Conservation (phyloP, 30 jellyfish, hydroid and myxozoan species). For the Hydractinia symbiolongicarpus region DNA sequence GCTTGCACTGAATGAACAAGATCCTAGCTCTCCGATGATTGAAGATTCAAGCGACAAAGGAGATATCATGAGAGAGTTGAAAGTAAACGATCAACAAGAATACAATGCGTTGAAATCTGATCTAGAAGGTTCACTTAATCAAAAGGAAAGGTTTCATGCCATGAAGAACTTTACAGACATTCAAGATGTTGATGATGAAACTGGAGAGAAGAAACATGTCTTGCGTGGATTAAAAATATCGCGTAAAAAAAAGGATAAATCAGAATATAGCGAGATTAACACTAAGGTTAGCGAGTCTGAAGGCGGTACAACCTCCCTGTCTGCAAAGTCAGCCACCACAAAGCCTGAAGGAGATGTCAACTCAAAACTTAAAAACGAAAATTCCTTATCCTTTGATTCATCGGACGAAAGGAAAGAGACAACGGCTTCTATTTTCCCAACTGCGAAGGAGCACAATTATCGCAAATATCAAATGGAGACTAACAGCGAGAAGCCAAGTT, state of each 20-base stretch:
- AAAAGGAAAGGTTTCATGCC: neutral
- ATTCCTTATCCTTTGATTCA: too few species aligned
- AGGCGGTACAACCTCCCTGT: neutral
- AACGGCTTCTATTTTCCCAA: neutral
- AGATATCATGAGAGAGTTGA: slow-evolving; percentile 20
- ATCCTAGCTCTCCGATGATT: slow-evolving; percentile 4
- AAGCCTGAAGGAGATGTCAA: neutral
- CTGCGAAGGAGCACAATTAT: neutral
- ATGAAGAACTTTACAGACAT: neutral
- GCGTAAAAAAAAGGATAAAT: neutral
- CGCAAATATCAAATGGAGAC: slow-evolving; percentile 11
- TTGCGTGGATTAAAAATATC: too few species aligned
- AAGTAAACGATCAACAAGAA: slow-evolving; percentile 23
- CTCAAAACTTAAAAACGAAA: too few species aligned
- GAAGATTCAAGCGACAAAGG: slow-evolving; percentile 31
- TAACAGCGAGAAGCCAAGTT: neutral
- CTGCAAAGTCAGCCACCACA: neutral
- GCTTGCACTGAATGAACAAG: slow-evolving; percentile 13
- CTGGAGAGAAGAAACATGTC: neutral
- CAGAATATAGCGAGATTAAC: neutral
- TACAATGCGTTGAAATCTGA: slow-evolving; percentile 22
- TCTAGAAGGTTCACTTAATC: slow-evolving; percentile 22
- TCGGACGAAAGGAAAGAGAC: neutral
- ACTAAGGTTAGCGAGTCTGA: neutral
- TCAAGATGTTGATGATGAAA: neutral